phyloP scores from a whole-genome alignment of 2,113 vertebrate genomes.

The Mormoops blainvillei region DNA sequence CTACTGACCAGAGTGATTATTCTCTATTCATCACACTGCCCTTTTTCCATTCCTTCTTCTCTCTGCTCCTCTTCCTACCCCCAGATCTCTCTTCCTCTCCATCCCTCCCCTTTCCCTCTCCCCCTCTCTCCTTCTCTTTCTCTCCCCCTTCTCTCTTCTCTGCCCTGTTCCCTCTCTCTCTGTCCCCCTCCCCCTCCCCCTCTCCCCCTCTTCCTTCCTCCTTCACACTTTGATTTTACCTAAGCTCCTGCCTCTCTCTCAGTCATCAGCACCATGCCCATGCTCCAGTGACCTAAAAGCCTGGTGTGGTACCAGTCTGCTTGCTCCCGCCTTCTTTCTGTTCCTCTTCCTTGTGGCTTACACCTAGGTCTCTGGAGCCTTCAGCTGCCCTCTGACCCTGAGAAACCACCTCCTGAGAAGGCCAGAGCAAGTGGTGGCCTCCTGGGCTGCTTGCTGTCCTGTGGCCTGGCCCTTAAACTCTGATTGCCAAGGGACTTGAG shows the following conservation, averaged over 20 bases:
- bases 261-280: neutral
- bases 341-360: neutral
- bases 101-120: no score
- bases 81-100: neutral
- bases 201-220: neutral
- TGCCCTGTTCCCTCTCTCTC: no score
- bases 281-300: neutral
- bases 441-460: neutral
- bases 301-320: neutral
- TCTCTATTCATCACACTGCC: no score
- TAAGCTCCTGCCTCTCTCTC: neutral
- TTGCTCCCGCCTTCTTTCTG: neutral
- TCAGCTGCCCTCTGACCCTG: neutral
- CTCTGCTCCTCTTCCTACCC: neutral
- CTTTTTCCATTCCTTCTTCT: neutral
- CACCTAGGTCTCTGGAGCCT: neutral
- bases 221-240: neutral
- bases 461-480: neutral
- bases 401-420: neutral
- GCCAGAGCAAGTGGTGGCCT: neutral
- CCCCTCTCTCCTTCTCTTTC: no score
- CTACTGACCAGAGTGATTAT: neutral
- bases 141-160: neutral
- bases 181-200: no score
- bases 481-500: neutral